These are phyloP conservation scores for Xestia xanthographa DNA, from an alignment of 2,888 invertebrate species.

Conservation along the genomic window DNA sequence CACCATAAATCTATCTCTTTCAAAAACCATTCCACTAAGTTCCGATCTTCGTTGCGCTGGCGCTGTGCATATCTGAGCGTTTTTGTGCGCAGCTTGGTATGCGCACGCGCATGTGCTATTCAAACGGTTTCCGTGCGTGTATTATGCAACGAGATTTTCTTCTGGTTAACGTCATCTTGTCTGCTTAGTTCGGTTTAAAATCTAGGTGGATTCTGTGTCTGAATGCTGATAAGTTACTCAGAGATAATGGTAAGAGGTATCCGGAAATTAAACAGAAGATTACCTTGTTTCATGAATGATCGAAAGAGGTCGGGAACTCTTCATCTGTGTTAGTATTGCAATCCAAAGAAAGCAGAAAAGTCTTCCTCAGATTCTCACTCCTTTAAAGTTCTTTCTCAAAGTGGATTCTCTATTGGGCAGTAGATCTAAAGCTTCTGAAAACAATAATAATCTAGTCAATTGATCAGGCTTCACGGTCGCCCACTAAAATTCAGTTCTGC, in stretches of 20 bases:
- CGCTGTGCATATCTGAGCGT: conserved; percentile 50
- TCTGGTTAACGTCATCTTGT: conserved; percentile 62
- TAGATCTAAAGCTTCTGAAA: neutral
- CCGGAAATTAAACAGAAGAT: neutral
- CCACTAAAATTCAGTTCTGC: neutral
- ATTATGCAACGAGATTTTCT: conserved; percentile 62
- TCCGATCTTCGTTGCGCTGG: conserved; percentile 38
- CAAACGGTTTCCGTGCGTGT: conserved; percentile 54
- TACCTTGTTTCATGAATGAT: neutral
- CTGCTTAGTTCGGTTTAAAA: conserved; percentile 40
- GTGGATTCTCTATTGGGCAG: neutral
- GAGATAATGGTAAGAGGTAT: neutral
- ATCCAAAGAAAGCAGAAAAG: neutral
- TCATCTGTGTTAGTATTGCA: neutral
- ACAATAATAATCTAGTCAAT: neutral
- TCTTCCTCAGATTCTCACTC: neutral
- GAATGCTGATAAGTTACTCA: conserved; percentile 21
- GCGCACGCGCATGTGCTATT: conserved; percentile 43
- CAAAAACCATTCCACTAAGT: conserved; percentile 50
- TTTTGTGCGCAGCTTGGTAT: conserved; percentile 58
- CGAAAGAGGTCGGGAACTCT: neutral
- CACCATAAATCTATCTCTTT: conserved; percentile 30
- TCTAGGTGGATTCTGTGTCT: conserved; percentile 17
- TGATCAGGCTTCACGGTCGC: neutral
- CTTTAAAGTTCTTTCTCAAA: neutral